Conservation (phyloP, 2,888 invertebrate species). For the Melanostoma mellinum region DNA sequence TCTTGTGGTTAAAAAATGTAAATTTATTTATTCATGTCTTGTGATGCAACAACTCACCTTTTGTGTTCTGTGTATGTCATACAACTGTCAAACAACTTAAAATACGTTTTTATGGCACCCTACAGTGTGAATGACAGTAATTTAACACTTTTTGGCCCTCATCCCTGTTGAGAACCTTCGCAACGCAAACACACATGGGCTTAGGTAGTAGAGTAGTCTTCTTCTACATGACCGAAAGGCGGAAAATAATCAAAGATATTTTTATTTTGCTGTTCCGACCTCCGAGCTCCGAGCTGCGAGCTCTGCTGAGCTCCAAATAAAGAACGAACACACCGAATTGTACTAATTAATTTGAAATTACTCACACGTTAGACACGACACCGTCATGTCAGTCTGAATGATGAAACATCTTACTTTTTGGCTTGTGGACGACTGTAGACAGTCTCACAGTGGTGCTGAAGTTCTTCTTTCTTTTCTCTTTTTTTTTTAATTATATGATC, state of each 20-base stretch:
- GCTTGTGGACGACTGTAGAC: conserved; percentile 8
- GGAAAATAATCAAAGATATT: conserved; percentile 56
- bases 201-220: background rate
- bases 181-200: background rate
- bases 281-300: background rate
- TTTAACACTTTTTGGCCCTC: conserved; percentile 54
- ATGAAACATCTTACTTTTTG: conserved; percentile 63
- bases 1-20: conserved; percentile 30
- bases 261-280: conserved; percentile 22
- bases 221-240: background rate
- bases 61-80: conserved; percentile 67
- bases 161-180: background rate
- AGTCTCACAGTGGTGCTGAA: background rate
- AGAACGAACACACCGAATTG: conserved; percentile 62
- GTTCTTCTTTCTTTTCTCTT: conserved; percentile 11
- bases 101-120: conserved; percentile 67
- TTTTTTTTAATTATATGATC: conserved; percentile 18
- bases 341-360: conserved; percentile 73
- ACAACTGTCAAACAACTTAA: conserved; percentile 68
- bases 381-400: conserved; percentile 68
- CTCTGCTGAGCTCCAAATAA: conserved; percentile 13
- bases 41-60: conserved; percentile 39
- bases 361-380: conserved; percentile 72
- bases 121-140: conserved; percentile 68
- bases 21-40: conserved; percentile 53